Percentiles rank a stretch among this genome's conserved stretches.
These are phyloP conservation scores for Drosophila antonietae DNA, from an alignment of 2,888 invertebrate species.

Conservation along the genomic window DNA sequence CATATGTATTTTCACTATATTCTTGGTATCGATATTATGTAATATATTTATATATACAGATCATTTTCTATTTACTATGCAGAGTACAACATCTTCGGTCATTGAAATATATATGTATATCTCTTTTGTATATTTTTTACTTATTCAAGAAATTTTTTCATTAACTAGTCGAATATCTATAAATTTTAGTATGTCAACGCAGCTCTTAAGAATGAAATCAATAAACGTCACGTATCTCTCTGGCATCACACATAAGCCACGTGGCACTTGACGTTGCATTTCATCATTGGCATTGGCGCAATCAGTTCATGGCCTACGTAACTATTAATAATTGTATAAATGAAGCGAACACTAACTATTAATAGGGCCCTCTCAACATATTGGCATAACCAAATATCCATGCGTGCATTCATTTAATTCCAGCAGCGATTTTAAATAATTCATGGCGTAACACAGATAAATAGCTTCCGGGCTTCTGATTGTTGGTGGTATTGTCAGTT, in stretches of 20 bases:
- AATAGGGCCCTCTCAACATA: slow-evolving; percentile 31
- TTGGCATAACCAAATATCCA: slow-evolving; percentile 53
- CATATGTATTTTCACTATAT: too few species aligned
- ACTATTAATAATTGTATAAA: slow-evolving; percentile 37
- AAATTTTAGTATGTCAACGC: not conserved
- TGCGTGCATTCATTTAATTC: slow-evolving; percentile 41
- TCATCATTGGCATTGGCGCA: not conserved
- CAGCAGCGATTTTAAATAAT: slow-evolving; percentile 36
- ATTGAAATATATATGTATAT: not conserved
- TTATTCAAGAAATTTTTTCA: slow-evolving; percentile 14
- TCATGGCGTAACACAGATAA: slow-evolving; percentile 30
- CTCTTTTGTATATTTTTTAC: slow-evolving; percentile 3
- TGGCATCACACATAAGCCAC: slow-evolving; percentile 37
- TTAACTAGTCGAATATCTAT: slow-evolving; percentile 4
- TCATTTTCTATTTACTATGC: too few species aligned
- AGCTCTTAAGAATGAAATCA: slow-evolving; percentile 2
- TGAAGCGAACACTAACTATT: slow-evolving; percentile 30
- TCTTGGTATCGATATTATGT: too few species aligned
- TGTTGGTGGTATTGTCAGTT: not conserved
- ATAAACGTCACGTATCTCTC: slow-evolving; percentile 34
- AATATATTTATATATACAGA: too few species aligned
- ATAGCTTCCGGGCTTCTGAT: slow-evolving; percentile 1
- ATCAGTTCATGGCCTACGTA: slow-evolving; percentile 28
- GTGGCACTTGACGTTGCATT: slow-evolving; percentile 23
- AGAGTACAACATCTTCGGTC: not conserved